Percentiles rank a stretch among this genome's conserved stretches.
Evolutionary conservation across 2,797 vertebrate genomes (phyloP).

Genomic region (Microhierax caerulescens): DNA sequence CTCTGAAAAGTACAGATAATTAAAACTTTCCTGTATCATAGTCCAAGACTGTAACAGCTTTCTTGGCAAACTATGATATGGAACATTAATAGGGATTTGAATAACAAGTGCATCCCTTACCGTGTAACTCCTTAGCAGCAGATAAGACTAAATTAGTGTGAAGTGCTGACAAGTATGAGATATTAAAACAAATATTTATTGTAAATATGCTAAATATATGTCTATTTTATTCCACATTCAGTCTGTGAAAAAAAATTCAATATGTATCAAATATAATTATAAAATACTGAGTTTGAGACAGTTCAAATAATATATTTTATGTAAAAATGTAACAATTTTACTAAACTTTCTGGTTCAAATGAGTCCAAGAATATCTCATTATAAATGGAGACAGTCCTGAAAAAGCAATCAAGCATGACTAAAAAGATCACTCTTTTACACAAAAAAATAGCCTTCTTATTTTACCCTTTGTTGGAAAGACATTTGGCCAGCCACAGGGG

Average conservation of each 20-base stretch:
- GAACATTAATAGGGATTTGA: conserved; percentile 60
- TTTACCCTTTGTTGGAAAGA: conserved; percentile 83
- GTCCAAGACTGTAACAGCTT: conserved; percentile 14
- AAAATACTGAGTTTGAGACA: background rate
- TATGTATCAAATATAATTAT: background rate
- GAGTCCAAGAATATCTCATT: conserved; percentile 84
- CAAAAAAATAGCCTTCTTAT: conserved; percentile 82
- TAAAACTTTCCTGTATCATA: conserved; percentile 39
- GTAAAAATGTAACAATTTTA: conserved; percentile 73
- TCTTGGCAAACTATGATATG: conserved; percentile 50
- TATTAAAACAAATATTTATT: conserved; percentile 66
- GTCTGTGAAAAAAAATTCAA: background rate
- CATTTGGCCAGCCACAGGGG: conserved; percentile 83
- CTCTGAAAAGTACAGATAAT: conserved; percentile 48
- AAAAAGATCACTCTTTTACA: conserved; percentile 84
- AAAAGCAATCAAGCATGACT: conserved; percentile 82
- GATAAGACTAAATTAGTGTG: conserved; percentile 68
- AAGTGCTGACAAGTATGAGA: conserved; percentile 56
- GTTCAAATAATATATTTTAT: conserved; percentile 71
- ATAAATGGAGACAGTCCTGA: conserved; percentile 82
- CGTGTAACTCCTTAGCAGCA: conserved; percentile 37
- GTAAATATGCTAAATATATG: conserved; percentile 33
- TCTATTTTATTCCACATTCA: background rate
- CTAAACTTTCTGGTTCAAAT: conserved; percentile 82
- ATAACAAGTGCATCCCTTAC: conserved; percentile 56